These are phyloP conservation scores for Apoderus coryli DNA, from an alignment of 2,888 invertebrate genomes.

Conservation along the genomic window DNA sequence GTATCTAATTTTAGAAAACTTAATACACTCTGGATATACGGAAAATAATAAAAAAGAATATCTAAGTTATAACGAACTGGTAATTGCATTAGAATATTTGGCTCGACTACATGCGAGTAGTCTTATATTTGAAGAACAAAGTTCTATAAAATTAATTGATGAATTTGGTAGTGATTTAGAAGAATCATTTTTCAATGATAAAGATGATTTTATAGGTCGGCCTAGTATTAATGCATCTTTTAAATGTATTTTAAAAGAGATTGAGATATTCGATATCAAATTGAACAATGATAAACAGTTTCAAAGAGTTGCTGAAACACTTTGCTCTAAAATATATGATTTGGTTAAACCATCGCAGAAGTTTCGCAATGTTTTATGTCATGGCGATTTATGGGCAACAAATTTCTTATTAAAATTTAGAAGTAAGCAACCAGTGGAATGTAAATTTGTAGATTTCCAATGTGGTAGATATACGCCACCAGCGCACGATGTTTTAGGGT, in stretches of 20 bases:
- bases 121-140: constrained; percentile 26
- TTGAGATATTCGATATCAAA: constrained; percentile 21
- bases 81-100: constrained; percentile 23
- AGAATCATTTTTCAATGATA: constrained; percentile 21
- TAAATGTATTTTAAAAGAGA: constrained; percentile 22
- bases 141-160: constrained; percentile 16
- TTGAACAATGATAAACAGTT: constrained; percentile 22
- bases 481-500: constrained; percentile 43
- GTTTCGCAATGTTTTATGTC: constrained; percentile 40
- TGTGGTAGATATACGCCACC: constrained; percentile 43
- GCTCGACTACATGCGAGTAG: constrained; percentile 29
- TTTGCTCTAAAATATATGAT: constrained; percentile 20
- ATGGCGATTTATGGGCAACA: constrained; percentile 49
- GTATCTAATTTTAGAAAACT: constrained; percentile 32
- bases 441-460: constrained; percentile 31
- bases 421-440: constrained; percentile 17
- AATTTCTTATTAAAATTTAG: constrained; percentile 31
- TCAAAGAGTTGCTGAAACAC: constrained; percentile 14
- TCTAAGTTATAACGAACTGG: constrained; percentile 23
- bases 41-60: constrained; percentile 18
- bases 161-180: constrained; percentile 17
- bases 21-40: constrained; percentile 24
- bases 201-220: constrained; percentile 18
- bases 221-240: constrained; percentile 22
- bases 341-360: constrained; percentile 22